phyloP scores from a whole-genome alignment of 2,888 invertebrate genomes.

The Pyrrhia umbra region DNA sequence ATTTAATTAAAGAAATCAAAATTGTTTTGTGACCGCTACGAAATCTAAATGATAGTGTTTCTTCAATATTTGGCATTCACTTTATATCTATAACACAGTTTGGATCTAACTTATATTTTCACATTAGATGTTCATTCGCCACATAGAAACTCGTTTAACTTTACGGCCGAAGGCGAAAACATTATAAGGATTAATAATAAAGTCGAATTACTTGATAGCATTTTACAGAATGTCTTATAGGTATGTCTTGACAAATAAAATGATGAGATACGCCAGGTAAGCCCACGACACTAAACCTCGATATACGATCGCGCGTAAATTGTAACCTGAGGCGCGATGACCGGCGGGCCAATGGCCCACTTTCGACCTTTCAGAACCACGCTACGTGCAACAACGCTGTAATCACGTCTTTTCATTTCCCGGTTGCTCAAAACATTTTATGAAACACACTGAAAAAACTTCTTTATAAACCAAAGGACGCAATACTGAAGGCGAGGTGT shows the following conservation, averaged over 20 bases:
- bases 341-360: slow-evolving; percentile 74
- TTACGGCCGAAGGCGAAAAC: slow-evolving; percentile 26
- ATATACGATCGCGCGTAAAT: slow-evolving; percentile 59
- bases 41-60: slow-evolving; percentile 31
- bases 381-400: slow-evolving; percentile 67
- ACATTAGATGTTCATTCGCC: slow-evolving; percentile 28
- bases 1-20: slow-evolving; percentile 69
- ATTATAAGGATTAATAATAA: slow-evolving; percentile 43
- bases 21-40: slow-evolving; percentile 45
- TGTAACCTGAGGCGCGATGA: slow-evolving; percentile 63
- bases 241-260: slow-evolving; percentile 38
- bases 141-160: slow-evolving; percentile 20
- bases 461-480: slow-evolving; percentile 27
- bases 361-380: slow-evolving; percentile 74
- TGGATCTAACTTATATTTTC: slow-evolving; percentile 8
- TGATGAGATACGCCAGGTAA: slow-evolving; percentile 21
- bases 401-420: slow-evolving; percentile 63
- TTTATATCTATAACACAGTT: slow-evolving; percentile 3
- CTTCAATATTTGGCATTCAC: slow-evolving; percentile 5
- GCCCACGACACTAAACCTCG: slow-evolving; percentile 42
- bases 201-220: slow-evolving; percentile 32
- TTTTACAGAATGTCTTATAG: slow-evolving; percentile 19
- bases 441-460: slow-evolving; percentile 54
- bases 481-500: slow-evolving; percentile 36
- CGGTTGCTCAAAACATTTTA: slow-evolving; percentile 53